phyloP scores from a whole-genome alignment of 2,888 invertebrate species.

The Ecdyonurus torrentis region DNA sequence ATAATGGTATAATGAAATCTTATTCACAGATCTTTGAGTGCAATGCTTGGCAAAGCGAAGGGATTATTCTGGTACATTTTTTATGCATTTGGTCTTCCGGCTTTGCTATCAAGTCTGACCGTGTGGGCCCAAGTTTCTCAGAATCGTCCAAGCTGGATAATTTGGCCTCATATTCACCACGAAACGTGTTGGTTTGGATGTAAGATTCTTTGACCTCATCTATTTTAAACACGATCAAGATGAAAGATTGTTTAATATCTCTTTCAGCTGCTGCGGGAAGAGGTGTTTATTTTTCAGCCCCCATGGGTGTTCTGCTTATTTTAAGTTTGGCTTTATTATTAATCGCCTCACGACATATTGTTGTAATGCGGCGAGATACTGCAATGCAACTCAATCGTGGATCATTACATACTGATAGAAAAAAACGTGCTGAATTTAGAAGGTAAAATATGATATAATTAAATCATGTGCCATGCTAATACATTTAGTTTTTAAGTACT shows the following conservation, averaged over 20 bases:
- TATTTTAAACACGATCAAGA: neutral
- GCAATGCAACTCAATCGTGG: neutral
- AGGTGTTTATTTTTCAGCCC: neutral
- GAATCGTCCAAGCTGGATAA: neutral
- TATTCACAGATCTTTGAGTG: neutral
- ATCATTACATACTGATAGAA: neutral
- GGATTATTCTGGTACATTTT: neutral
- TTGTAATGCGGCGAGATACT: neutral
- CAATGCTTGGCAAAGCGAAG: neutral
- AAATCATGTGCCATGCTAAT: no score
- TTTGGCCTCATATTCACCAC: neutral
- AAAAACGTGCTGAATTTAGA: neutral
- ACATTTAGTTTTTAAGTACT: no score
- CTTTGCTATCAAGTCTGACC: neutral
- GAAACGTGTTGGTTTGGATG: neutral
- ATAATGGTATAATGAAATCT: neutral
- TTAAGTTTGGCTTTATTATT: neutral
- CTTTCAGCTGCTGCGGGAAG: neutral
- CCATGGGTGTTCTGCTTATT: neutral
- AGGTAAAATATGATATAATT: no score
- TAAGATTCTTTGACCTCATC: neutral
- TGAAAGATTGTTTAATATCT: neutral
- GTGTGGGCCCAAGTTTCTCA: neutral
- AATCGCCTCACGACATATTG: neutral
- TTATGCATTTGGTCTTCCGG: neutral